A percentile compares a stretch with the other conserved stretches of the same genome.
phyloP scores from a whole-genome alignment of 2,113 vertebrate species.

The Scopus umbretta region DNA sequence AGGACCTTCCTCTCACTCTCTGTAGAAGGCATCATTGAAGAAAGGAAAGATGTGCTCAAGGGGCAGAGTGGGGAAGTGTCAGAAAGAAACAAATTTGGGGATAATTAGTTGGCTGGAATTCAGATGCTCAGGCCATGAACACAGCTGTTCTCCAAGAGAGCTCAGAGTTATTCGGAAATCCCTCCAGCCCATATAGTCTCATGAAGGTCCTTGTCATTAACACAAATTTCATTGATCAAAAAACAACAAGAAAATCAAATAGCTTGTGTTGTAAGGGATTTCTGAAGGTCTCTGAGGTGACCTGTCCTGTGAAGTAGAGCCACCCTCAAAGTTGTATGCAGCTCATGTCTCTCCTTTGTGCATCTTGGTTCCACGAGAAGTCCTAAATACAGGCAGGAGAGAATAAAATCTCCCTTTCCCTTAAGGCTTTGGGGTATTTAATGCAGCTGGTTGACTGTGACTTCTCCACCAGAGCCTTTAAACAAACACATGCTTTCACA shows the following conservation, averaged over 20 bases:
- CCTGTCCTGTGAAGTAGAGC: neutral
- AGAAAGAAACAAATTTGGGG: neutral
- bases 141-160: rapidly evolving
- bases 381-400: neutral
- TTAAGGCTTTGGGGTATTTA: neutral
- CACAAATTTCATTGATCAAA: neutral
- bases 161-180: neutral
- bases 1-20: neutral
- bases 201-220: neutral
- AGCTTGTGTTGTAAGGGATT: neutral
- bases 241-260: neutral
- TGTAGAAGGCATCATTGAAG: neutral
- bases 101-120: neutral
- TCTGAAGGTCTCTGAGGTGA: neutral
- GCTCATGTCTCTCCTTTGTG: neutral
- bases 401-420: neutral
- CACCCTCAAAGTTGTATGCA: neutral
- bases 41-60: neutral
- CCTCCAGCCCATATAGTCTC: neutral
- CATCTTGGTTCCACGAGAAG: neutral
- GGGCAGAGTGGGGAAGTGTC: neutral
- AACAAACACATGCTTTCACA: neutral
- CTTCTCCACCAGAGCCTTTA: neutral
- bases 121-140: rapidly evolving
- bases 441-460: neutral